phyloP scores from a whole-genome alignment of 1,140 invertebrate genomes.

The Camponotus pennsylvanicus region DNA sequence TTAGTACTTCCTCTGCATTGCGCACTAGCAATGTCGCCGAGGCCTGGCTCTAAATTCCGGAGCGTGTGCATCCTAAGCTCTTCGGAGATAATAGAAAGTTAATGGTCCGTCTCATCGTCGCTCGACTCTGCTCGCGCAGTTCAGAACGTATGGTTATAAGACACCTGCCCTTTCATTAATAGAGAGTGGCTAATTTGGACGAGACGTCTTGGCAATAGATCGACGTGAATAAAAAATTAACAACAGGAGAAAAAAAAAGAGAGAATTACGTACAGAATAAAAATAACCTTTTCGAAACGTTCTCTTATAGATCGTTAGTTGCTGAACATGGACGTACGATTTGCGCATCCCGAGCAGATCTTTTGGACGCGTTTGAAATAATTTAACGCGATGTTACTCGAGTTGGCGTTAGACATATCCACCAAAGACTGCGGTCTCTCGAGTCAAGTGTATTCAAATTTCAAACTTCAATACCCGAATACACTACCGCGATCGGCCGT shows the following conservation, averaged over 20 bases:
- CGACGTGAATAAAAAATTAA: constrained; percentile 21
- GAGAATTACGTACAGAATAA: background rate
- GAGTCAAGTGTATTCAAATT: constrained; percentile 54
- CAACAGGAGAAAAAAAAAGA: background rate
- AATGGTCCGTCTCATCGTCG: constrained; percentile 55
- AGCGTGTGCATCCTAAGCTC: constrained; percentile 61
- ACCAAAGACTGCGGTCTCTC: constrained; percentile 21
- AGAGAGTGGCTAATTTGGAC: constrained; percentile 44
- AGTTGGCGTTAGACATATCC: background rate
- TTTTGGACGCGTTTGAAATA: background rate
- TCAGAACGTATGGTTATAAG: constrained; percentile 56
- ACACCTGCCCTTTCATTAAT: constrained; percentile 53
- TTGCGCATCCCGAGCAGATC: background rate
- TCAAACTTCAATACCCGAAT: constrained; percentile 19
- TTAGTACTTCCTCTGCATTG: background rate
- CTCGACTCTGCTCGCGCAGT: constrained; percentile 40
- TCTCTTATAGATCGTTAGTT: too few species aligned
- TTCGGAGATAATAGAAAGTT: constrained; percentile 58
- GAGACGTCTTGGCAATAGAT: constrained; percentile 25
- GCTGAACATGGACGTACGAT: background rate
- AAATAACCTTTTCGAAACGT: background rate
- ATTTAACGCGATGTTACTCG: constrained; percentile 11
- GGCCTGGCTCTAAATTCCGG: constrained; percentile 52
- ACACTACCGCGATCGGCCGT: constrained; percentile 23
- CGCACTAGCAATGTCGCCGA: constrained; percentile 40